Base-by-base conservation (phyloP, 2,888 invertebrate species). In the Yponomeuta malinellus region DNA sequence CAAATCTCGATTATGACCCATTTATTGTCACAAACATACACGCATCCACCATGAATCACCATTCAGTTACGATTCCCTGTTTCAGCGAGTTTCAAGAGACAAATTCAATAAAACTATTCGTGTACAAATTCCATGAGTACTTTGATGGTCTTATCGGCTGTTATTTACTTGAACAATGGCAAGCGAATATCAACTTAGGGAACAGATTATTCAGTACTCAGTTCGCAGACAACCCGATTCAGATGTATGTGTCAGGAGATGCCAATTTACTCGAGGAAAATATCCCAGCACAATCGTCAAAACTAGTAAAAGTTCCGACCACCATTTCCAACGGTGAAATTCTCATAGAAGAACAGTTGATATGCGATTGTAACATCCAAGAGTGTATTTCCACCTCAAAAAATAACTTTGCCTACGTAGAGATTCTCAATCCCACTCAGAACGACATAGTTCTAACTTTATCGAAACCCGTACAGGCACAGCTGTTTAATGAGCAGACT, bases 1-100 rank as follows among this genome's bases (percentile, higher is more conserved):
- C 72, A 10, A 64, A 71, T 2, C 31, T 73, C 10, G 71, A 74
- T 31, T 74, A 71, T 64, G 73, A 74, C 8, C 75, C 75, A 6
- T 75, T 74, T 67, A 71, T 72, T 68, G 73, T 75, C 1, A 71
- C 70, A 0, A 71, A 69, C 63, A 43, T 71, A 65, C 70, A 71
- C 43, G 69, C 63, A 23, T 48, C 31, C 10, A 70, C 71, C 10
- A 48, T 48, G n/a, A 71, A 69, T n/a, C 23, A 68, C 63, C 65
- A 71, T 10, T 71, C 71, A 23, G 23, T 23, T 23, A 70, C 70
- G 8, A 64, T 71, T 37, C 71, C 71, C 10, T 70, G 70, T 63
- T 70, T 71, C n/a, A 37, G 48, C 37, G 71, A 71, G 69, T 23
- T 23, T 23, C 23, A 23, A 23, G 23, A 23, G 1, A 23, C 23